Conservation (phyloP, 2,113 vertebrate genomes). For the Phasianus colchicus region DNA sequence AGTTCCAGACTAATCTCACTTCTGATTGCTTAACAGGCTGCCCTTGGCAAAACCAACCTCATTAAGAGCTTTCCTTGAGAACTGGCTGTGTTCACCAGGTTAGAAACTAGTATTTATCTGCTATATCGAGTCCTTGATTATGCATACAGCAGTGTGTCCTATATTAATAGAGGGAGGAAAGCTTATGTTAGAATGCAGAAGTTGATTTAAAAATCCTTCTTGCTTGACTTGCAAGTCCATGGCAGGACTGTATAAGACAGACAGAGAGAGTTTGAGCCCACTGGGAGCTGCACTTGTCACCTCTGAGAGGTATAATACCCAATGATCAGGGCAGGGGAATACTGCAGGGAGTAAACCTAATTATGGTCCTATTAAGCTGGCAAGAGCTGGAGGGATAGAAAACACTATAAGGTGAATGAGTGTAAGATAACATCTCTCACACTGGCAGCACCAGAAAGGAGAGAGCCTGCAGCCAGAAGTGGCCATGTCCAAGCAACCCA, state of each 20-base stretch:
- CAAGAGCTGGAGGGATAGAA: conserved; percentile 10
- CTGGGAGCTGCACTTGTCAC: neutral
- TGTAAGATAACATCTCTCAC: neutral
- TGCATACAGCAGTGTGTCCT: neutral
- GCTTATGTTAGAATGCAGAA: neutral
- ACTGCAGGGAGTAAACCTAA: neutral
- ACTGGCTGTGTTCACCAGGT: neutral
- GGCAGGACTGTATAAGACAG: neutral
- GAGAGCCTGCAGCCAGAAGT: neutral
- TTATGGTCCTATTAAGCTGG: neutral
- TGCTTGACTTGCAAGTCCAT: neutral
- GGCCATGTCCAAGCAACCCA: neutral
- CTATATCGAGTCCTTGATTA: neutral
- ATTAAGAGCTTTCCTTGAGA: neutral
- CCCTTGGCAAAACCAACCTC: neutral
- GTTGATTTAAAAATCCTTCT: neutral
- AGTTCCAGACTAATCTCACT: neutral
- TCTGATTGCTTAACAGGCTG: neutral
- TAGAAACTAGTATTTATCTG: neutral
- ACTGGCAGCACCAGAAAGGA: neutral
- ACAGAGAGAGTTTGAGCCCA: neutral
- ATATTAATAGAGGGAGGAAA: neutral
- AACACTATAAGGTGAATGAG: neutral
- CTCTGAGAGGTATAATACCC: neutral
- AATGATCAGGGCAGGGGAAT: neutral